Evolutionary conservation across 2,113 vertebrate genomes (phyloP).

Genomic region (Anseranas semipalmata): DNA sequence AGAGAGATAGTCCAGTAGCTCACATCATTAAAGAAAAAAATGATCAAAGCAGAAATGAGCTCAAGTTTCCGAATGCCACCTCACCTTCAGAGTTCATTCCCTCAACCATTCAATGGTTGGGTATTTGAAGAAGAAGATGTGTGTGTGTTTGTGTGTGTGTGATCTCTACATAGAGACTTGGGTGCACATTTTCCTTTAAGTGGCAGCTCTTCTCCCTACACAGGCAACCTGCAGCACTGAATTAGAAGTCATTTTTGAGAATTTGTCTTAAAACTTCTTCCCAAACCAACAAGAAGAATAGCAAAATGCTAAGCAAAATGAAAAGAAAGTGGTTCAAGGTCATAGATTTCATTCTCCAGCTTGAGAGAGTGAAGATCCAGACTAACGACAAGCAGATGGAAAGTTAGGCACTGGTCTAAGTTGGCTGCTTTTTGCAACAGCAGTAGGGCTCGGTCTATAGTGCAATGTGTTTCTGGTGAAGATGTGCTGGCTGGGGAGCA

Average conservation of each 20-base stretch:
- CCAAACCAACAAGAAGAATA: neutral
- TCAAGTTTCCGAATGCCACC: neutral
- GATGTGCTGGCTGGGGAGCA: constrained; percentile 8
- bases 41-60: constrained; percentile 1
- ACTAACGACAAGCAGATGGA: constrained; percentile 55
- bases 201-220: neutral
- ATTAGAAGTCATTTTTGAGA: neutral
- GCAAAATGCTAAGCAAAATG: neutral
- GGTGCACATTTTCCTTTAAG: neutral
- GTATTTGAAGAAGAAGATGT: neutral
- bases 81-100: constrained; percentile 18
- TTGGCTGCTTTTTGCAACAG: constrained; percentile 29
- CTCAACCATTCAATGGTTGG: neutral
- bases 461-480: constrained; percentile 9
- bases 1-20: neutral
- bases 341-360: constrained; percentile 1
- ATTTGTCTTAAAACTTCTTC: neutral
- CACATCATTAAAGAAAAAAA: neutral
- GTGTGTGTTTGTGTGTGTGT: too few relatives aligned
- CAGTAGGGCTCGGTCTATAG: neutral
- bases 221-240: neutral
- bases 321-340: constrained; percentile 26
- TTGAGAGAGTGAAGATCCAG: neutral
- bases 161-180: neutral
- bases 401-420: constrained; percentile 1